Percentiles rank a stretch among this genome's conserved stretches.
Evolutionary conservation across 64 coral and sea anemone species (phyloP).

Genomic region (Stichodactyla mertensii): DNA sequence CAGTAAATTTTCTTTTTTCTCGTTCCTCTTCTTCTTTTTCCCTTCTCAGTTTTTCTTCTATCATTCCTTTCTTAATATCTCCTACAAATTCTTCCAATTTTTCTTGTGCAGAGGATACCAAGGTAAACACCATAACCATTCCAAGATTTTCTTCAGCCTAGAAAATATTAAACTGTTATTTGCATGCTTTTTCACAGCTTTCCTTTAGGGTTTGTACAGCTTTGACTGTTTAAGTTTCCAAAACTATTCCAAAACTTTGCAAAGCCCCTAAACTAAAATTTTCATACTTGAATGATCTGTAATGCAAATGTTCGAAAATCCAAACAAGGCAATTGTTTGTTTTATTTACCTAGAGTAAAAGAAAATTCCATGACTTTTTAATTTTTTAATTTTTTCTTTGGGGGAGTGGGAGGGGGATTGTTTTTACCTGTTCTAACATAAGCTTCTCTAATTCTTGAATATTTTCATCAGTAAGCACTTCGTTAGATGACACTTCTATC

Average conservation of each 20-base stretch:
- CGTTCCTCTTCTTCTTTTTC: conserved; percentile 84
- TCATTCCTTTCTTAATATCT: conserved; percentile 52
- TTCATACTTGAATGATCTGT: too few species aligned
- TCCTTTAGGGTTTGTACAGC: too few species aligned
- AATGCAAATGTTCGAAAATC: too few species aligned
- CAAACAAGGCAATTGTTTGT: too few species aligned
- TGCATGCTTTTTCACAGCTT: too few species aligned
- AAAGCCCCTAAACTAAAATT: too few species aligned
- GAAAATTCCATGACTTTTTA: too few species aligned
- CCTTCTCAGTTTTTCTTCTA: conserved; percentile 65
- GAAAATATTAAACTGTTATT: not conserved
- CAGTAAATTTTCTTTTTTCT: conserved; percentile 72
- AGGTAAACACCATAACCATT: conserved; percentile 96
- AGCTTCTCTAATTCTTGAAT: conserved; percentile 37
- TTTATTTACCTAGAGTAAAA: too few species aligned
- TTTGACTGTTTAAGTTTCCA: too few species aligned
- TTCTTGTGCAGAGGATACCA: conserved; percentile 94
- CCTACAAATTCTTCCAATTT: conserved; percentile 79
- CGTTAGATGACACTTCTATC: conserved; percentile 65
- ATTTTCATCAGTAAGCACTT: conserved; percentile 66
- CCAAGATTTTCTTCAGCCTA: conserved; percentile 94
- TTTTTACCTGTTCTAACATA: conserved; percentile 68
- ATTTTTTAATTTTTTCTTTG: too few species aligned
- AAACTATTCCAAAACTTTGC: too few species aligned
- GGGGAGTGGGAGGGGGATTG: not conserved